phyloP scores from a whole-genome alignment of 2,113 vertebrate genomes.

The Lota lota region DNA sequence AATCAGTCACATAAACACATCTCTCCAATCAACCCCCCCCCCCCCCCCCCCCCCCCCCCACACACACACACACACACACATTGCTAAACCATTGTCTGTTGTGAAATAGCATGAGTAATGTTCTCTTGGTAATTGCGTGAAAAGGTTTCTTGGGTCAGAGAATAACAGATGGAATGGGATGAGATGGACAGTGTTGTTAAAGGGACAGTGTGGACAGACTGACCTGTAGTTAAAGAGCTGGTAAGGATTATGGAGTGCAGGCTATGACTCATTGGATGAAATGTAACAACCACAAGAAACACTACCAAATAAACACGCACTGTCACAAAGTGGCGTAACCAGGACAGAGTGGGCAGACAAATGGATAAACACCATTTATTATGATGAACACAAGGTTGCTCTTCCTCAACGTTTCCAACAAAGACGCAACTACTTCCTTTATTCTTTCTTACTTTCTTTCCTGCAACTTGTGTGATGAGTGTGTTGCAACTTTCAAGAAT shows the following conservation, averaged over 20 bases:
- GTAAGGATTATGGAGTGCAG: not conserved
- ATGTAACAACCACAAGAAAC: not conserved
- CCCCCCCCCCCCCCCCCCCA: not conserved
- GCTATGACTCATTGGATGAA: not conserved
- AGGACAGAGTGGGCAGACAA: slow-evolving; percentile 29
- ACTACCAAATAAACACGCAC: slow-evolving; percentile 9
- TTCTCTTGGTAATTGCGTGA: not conserved
- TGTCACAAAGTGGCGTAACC: not conserved
- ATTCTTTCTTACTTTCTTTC: no score
- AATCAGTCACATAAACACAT: not conserved
- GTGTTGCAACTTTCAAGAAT: no score
- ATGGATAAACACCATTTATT: no score
- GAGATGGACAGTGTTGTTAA: not conserved
- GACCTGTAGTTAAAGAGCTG: not conserved
- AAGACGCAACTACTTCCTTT: no score
- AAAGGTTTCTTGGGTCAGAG: not conserved
- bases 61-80: no score
- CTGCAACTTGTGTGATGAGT: no score
- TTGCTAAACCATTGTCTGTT: slow-evolving; percentile 1
- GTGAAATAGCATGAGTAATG: not conserved
- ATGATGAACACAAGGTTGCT: not conserved
- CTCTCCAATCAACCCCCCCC: not conserved
- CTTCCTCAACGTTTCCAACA: not conserved
- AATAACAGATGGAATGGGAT: no score
- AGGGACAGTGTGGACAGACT: not conserved